A percentile compares a stretch with the other conserved stretches of the same genome.
Evolutionary conservation across 2,113 vertebrate species (phyloP).

Genomic region (pig (Sus scrofa)): DNA sequence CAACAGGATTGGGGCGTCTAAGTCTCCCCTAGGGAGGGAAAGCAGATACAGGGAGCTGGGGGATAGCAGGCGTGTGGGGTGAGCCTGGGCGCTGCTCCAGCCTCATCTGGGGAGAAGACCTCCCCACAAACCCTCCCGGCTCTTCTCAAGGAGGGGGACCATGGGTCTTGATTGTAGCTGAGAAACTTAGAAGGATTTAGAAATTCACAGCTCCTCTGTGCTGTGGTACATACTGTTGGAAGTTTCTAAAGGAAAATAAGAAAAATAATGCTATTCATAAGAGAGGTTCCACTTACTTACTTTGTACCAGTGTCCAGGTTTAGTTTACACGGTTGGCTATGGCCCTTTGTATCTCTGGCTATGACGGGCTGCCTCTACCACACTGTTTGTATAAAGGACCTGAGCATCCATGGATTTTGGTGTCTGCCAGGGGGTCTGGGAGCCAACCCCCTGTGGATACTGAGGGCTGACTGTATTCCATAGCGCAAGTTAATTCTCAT

Average conservation of each 20-base stretch:
- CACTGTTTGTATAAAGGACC: rapidly evolving
- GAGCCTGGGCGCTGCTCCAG: background rate
- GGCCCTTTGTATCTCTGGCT: background rate
- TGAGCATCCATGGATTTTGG: background rate
- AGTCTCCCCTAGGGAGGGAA: background rate
- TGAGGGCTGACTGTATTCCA: background rate
- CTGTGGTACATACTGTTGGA: background rate
- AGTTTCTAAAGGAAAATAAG: background rate
- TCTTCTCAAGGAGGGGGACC: background rate
- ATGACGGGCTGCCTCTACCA: background rate
- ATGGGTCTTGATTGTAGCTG: background rate
- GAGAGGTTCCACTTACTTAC: background rate
- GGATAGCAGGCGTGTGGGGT: no score
- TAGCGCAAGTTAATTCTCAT: background rate
- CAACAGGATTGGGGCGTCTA: background rate
- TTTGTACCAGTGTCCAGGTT: background rate
- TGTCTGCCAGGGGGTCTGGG: background rate
- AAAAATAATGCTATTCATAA: background rate
- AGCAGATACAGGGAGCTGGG: background rate
- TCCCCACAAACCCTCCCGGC: no score
- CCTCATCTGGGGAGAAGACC: background rate
- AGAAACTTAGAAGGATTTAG: background rate
- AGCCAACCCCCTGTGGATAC: background rate
- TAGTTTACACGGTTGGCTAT: background rate
- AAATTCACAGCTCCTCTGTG: background rate